Evolutionary conservation across 2,797 vertebrate species (phyloP), one percentile per base, ranked within the genome.

Genomic region (Muscicapa comitata): DNA sequence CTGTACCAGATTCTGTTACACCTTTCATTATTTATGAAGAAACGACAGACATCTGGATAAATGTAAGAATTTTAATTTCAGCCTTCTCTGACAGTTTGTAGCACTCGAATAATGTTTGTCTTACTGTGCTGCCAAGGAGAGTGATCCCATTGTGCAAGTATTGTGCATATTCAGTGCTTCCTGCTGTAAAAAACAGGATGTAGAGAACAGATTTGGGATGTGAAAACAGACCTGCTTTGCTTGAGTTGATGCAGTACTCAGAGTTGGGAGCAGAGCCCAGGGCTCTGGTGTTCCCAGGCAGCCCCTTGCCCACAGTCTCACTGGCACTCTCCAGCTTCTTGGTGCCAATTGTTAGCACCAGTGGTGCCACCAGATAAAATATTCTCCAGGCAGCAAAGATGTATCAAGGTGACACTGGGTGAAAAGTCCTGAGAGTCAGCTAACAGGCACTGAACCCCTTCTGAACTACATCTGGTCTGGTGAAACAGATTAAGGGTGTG

Each of bases 21-120:
- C 98, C 98, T 61, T 96, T 98, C 79, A 97, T 98, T 93, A 97
- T 98, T 96, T 98, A 98, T 86, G 98, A 98, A 94, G 98, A 98
- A 94, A 98, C 95, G 23, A 98, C 98, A 86, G 98, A 98, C 82
- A 97, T 98, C 96, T 98, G 98, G 98, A 98, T 98, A 97, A 98
- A 98, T 59, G 98, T 98, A 98, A 91, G 97, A n/a, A 86, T 93
- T 68, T 83, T 55, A 90, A 91, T 90, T 86, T 87, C 86, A 37
- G 21, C 67, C 51, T 72, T 50, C 61, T 94, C 40, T 72, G 63
- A 33, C 51, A 40, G 61, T 79, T 95, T 54, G 55, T 50, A 45
- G 45, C 67, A 8, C 23, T 62, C 5, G 1, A 50, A 28, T 25
- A 20, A 3, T 0, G 0, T 51, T 65, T 43, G 6, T 79, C 43